A percentile compares a stretch with the other conserved stretches of the same genome.
These are phyloP conservation scores for Brienomyrus brachyistius DNA, from an alignment of 2,113 vertebrate genomes.

Conservation along the genomic window DNA sequence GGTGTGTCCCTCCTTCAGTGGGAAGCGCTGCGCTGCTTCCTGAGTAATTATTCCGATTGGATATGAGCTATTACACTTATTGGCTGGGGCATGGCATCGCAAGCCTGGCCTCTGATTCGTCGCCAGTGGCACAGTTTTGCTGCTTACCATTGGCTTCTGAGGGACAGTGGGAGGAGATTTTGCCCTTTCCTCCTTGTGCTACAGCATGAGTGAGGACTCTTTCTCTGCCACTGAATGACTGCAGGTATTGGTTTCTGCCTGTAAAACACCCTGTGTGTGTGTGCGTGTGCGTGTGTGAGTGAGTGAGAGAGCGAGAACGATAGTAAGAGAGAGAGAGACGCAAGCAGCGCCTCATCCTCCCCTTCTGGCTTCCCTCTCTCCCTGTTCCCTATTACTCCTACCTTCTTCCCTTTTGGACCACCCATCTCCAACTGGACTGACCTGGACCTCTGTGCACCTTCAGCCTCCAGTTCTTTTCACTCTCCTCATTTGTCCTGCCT, in stretches of 20 bases:
- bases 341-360: conserved; percentile 57
- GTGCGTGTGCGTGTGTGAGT: conserved; percentile 39
- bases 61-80: conserved; percentile 62
- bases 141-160: conserved; percentile 45
- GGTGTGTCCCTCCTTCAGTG: conserved; percentile 50
- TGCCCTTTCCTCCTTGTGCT: conserved; percentile 52
- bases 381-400: conserved; percentile 68
- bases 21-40: conserved; percentile 46
- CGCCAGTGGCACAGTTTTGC: conserved; percentile 34
- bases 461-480: conserved; percentile 57
- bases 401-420: conserved; percentile 56
- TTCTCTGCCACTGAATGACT: conserved; percentile 62
- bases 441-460: conserved; percentile 48
- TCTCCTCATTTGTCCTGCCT: conserved; percentile 66
- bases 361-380: conserved; percentile 65
- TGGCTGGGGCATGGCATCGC: conserved; percentile 51
- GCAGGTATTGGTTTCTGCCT: conserved; percentile 59
- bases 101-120: conserved; percentile 41
- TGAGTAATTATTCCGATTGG: conserved; percentile 59
- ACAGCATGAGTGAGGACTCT: conserved; percentile 56
- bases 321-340: conserved; percentile 30
- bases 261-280: conserved; percentile 42
- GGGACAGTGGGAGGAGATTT: conserved; percentile 54
- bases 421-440: conserved; percentile 51
- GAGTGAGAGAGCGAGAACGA: conserved; percentile 44